Evolutionary conservation across 2,797 vertebrate species (phyloP), one percentile per base, ranked within the genome.

Genomic region (Phoeniculus purpureus): DNA sequence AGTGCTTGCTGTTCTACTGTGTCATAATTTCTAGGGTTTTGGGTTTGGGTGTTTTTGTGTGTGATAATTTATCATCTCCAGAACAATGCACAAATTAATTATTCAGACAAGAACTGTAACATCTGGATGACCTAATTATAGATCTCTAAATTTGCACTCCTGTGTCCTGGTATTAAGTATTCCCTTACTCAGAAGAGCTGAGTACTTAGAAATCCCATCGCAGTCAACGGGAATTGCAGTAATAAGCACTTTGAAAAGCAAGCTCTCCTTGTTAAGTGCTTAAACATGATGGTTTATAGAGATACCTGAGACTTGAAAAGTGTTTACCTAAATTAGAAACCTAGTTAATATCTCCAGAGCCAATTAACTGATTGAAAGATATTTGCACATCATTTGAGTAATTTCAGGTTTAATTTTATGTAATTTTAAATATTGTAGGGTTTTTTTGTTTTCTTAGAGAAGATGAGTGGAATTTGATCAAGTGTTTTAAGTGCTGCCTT

Each of bases 121-220:
- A 75, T 80, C 50, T 67, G 64, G 32, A 87, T 85, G 79, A 81
- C 81, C 96, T 94, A 87, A 87, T 81, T 81, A 70, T 2, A 51
- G 62, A 79, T 75, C 72, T 82, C 73, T 81, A 78, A 81, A 87
- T 90, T 85, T 91, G 85, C 47, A 34, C 34, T 88, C 78, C 21
- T 71, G 64, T 93, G 84, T 72, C 73, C 79, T 93, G 73, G 16
- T 79, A 73, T 61, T 89, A 85, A 71, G 86, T 95, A 87, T 89
- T 94, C 88, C 76, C 32, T 75, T 90, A 77, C 45, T 90, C 52
- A 64, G 92, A 94, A 94, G 79, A 85, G 66, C 72, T 52, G 27
- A 81, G 52, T 92, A 60, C 70, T 94, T 94, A 67, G 84, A 90
- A 95, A 94, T 96, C 90, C 86, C 90, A 85, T 92, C 90, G 81